Evolutionary conservation across 2,113 vertebrate species (phyloP), one percentile per base, ranked within the genome.

Genomic region (Microcebus ravelobensis): DNA sequence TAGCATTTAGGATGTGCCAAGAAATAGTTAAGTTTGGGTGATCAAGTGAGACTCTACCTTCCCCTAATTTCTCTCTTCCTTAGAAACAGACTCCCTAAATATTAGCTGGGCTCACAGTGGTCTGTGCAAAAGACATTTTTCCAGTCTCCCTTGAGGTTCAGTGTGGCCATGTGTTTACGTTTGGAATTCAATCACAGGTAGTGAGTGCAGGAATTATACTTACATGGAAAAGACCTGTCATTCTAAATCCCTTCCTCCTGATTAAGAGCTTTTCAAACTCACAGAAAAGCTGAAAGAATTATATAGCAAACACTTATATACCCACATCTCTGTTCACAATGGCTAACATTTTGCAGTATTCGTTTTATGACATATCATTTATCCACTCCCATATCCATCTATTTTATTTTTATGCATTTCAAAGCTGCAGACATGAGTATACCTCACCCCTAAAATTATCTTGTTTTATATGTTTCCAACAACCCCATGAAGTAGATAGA

Each of bases 61-160:
- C 2, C 57, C 13, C 14, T 9, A 84, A 18, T 70, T 21, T 86
- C 10, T 90, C 50, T 87, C n/a, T 90, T 91, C 55, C 73, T 89
- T 87, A 71, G 61, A 82, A 96, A 59, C 5, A 57, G 48, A 95
- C 94, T 87, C 36, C 36, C 20, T 77, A 85, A 61, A 11, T 85
- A 48, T 95, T 70, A 85, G 7, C 50, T 85, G 29, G 21, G 45
- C 21, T 95, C 87, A 45, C 10, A 86, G 74, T 76, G 21, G 11
- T 50, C 14, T 63, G 50, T 67, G 25, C 57, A 81, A 85, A 92
- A 13, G 25, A 8, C 17, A 14, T 36, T 42, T 86, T 83, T 71
- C 36, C 6, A 79, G 34, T 52, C 15, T 95, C 10, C 34, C 20
- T 67, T 52, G 21, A 92, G 48, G n/a, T 86, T 89, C 23, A 45